Conservation (phyloP, 2,113 vertebrate genomes). For the Epinephelus moara region DNA sequence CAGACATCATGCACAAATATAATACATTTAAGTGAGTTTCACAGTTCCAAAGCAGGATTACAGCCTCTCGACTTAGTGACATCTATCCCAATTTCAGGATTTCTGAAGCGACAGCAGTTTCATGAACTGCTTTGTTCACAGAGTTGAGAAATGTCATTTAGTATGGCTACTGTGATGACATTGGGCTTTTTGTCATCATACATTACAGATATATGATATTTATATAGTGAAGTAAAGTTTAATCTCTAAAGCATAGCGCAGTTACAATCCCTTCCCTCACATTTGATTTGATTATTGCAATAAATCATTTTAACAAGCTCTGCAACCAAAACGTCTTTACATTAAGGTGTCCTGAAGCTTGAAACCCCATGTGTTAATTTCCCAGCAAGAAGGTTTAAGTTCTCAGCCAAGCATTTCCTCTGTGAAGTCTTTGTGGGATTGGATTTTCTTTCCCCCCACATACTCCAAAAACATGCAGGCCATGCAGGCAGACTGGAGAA, state of each 20-base stretch:
- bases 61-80: neutral
- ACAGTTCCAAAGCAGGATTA: slow-evolving; percentile 15
- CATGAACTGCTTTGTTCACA: neutral
- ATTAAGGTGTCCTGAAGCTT: slow-evolving; percentile 18
- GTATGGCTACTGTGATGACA: neutral
- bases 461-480: slow-evolving; percentile 32
- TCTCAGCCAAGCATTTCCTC: neutral
- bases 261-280: slow-evolving; percentile 18
- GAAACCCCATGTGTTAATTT: slow-evolving; percentile 47
- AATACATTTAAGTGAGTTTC: neutral
- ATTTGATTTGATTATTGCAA: slow-evolving; percentile 44
- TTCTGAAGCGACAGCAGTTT: slow-evolving; percentile 17
- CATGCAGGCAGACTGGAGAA: slow-evolving; percentile 17
- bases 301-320: slow-evolving; percentile 37
- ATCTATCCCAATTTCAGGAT: neutral
- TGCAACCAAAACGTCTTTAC: slow-evolving; percentile 10
- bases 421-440: slow-evolving; percentile 2
- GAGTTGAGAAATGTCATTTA: neutral
- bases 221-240: neutral
- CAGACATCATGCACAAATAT: slow-evolving; percentile 2
- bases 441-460: neutral
- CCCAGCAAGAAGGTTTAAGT: slow-evolving; percentile 35
- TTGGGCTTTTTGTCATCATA: too few species aligned
- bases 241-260: neutral
- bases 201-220: neutral